Conservation (phyloP, 2,888 invertebrate species). For the Bimastos eiseni region DNA sequence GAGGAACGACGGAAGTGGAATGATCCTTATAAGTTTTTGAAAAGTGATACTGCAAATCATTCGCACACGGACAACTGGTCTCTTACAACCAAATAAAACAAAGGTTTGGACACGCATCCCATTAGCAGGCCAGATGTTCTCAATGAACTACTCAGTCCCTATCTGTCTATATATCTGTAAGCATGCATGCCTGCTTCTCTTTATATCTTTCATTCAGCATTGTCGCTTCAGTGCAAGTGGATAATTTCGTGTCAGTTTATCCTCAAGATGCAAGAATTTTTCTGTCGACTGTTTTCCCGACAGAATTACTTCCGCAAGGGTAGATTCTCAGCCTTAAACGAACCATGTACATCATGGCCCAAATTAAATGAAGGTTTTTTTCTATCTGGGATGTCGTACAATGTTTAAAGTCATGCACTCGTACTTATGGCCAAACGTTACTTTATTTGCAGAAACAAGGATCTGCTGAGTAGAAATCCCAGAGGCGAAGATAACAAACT, state of each 20-base stretch:
- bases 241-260: not conserved
- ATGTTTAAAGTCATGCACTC: not conserved
- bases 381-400: not conserved
- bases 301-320: not conserved
- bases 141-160: not conserved
- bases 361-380: not conserved
- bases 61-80: not conserved
- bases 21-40: not conserved
- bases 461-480: not conserved
- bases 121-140: constrained; percentile 4
- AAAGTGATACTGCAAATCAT: constrained; percentile 3
- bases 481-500: not conserved
- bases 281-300: not conserved
- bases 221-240: not conserved
- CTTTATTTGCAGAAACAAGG: not conserved
- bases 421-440: not conserved
- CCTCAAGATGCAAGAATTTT: not conserved
- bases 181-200: not conserved
- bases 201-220: not conserved
- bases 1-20: not conserved
- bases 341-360: not conserved
- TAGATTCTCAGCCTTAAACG: not conserved
- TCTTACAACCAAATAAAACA: not conserved
- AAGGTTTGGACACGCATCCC: not conserved
- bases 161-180: no score